These are phyloP conservation scores for Notocelia uddmanniana DNA, from an alignment of 2,888 invertebrate genomes.

Conservation along the genomic window DNA sequence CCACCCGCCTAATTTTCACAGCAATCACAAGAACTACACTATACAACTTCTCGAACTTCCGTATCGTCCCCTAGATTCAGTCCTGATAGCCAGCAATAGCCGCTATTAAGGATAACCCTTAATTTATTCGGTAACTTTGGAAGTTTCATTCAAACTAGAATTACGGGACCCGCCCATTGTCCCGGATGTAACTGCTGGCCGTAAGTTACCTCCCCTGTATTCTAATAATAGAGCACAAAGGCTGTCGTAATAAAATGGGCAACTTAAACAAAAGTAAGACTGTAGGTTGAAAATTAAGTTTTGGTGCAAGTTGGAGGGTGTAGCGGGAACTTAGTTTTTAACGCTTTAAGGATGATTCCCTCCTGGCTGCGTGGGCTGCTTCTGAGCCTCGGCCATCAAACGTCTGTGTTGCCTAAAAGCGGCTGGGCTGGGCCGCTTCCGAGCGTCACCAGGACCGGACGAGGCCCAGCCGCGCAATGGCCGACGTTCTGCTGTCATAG, in stretches of 20 bases:
- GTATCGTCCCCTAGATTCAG: slow-evolving; percentile 14
- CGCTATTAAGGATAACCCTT: slow-evolving; percentile 33
- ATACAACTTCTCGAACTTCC: slow-evolving; percentile 9
- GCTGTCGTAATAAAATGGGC: slow-evolving; percentile 64
- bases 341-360: too few species aligned
- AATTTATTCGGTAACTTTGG: slow-evolving; percentile 40
- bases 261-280: slow-evolving; percentile 62
- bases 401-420: too few species aligned
- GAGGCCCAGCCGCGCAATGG: too few species aligned
- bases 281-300: slow-evolving; percentile 52
- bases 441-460: too few species aligned
- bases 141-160: slow-evolving; percentile 38
- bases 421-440: too few species aligned
- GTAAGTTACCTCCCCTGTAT: slow-evolving; percentile 44
- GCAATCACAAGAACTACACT: slow-evolving; percentile 20
- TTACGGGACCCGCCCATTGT: slow-evolving; percentile 35
- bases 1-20: neutral
- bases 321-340: too few species aligned
- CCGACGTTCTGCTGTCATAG: too few species aligned
- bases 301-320: slow-evolving; percentile 36
- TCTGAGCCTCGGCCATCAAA: too few species aligned
- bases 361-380: too few species aligned
- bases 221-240: slow-evolving; percentile 59
- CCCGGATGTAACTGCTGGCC: slow-evolving; percentile 19
- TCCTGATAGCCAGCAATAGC: slow-evolving; percentile 29